These are phyloP conservation scores for Nudaria mundana DNA, from an alignment of 2,888 invertebrate species.

Conservation along the genomic window DNA sequence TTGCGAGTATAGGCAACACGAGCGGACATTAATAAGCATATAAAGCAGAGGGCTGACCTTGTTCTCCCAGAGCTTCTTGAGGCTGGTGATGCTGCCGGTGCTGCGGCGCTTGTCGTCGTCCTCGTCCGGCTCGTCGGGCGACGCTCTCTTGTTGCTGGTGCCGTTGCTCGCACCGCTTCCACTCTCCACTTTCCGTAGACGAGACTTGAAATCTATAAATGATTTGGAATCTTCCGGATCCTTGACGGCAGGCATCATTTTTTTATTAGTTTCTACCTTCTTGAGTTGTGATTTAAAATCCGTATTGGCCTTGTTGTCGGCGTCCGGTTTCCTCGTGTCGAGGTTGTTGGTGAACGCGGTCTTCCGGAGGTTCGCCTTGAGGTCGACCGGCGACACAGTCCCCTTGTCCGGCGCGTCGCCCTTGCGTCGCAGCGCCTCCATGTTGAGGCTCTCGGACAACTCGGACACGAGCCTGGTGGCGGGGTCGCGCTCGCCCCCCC, in stretches of 20 bases:
- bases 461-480: slow-evolving; percentile 91
- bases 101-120: slow-evolving; percentile 93
- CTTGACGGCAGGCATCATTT: slow-evolving; percentile 70
- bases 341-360: slow-evolving; percentile 50
- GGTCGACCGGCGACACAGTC: slow-evolving; percentile 65
- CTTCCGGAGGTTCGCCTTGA: slow-evolving; percentile 76
- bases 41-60: slow-evolving; percentile 66
- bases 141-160: slow-evolving; percentile 42
- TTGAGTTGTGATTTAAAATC: slow-evolving; percentile 86
- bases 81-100: slow-evolving; percentile 95
- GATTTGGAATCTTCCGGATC: slow-evolving; percentile 77
- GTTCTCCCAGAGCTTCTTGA: slow-evolving; percentile 96
- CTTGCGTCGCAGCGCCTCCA: slow-evolving; percentile 76
- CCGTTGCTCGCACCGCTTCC: slow-evolving; percentile 56
- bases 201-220: slow-evolving; percentile 92
- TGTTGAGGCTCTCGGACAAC: slow-evolving; percentile 90
- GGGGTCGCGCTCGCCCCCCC: slow-evolving; percentile 80
- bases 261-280: slow-evolving; percentile 87
- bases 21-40: too few relatives aligned
- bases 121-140: slow-evolving; percentile 62
- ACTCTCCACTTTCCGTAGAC: slow-evolving; percentile 90
- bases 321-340: slow-evolving; percentile 41
- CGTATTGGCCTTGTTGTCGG: slow-evolving; percentile 55
- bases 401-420: slow-evolving; percentile 36
- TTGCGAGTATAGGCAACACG: too few relatives aligned